Conservation (phyloP, 2,888 invertebrate species). For the Blera fallax region DNA sequence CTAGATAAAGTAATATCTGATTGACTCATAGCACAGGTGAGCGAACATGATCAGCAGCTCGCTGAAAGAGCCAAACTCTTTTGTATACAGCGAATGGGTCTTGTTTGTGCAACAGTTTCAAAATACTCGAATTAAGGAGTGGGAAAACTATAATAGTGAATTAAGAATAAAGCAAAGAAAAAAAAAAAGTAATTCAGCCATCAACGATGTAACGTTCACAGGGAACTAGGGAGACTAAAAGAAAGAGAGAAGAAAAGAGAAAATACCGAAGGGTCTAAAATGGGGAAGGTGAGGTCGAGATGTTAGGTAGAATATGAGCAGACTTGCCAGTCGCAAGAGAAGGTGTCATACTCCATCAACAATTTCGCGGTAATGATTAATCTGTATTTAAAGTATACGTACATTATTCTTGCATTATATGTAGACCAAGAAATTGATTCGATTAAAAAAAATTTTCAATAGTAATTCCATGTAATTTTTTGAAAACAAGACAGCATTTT, state of each 20-base stretch:
- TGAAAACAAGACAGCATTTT: too few species aligned
- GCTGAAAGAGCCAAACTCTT: slow-evolving; percentile 61
- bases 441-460: too few species aligned
- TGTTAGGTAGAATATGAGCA: neutral
- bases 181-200: slow-evolving; percentile 1
- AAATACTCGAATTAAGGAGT: slow-evolving; percentile 33
- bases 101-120: slow-evolving; percentile 56
- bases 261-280: neutral
- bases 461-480: too few species aligned
- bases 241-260: slow-evolving; percentile 5
- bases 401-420: too few species aligned
- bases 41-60: slow-evolving; percentile 58
- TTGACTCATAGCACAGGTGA: slow-evolving; percentile 70
- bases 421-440: too few species aligned
- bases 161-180: slow-evolving; percentile 10
- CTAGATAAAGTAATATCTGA: slow-evolving; percentile 59
- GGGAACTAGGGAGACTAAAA: neutral
- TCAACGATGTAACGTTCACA: neutral
- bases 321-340: slow-evolving; percentile 37
- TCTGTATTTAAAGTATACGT: too few species aligned
- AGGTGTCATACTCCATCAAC: neutral
- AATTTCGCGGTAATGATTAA: too few species aligned
- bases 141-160: slow-evolving; percentile 25
- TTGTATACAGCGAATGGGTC: slow-evolving; percentile 6
- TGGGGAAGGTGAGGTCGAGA: neutral